Percentiles rank a stretch among this genome's conserved stretches.
Evolutionary conservation across 1,140 invertebrate genomes (phyloP).

Genomic region (Archegozetes longisetosus): DNA sequence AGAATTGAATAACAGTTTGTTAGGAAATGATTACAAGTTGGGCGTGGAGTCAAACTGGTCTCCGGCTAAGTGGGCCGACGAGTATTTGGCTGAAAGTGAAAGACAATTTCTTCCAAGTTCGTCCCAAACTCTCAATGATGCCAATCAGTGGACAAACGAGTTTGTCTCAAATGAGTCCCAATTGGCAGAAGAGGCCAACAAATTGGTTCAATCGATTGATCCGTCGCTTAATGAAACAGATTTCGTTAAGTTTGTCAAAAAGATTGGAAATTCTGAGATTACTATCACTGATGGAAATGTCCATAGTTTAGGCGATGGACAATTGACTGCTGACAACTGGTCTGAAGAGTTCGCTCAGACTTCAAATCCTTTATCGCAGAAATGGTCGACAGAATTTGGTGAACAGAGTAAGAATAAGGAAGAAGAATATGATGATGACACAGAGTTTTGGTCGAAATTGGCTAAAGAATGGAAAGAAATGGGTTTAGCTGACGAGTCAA

Average conservation of each 20-base stretch:
- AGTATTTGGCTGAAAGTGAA: constrained; percentile 24
- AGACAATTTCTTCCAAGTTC: constrained; percentile 10
- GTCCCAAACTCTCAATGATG: not conserved
- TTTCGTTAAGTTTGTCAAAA: constrained; percentile 71
- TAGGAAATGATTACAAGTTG: not conserved
- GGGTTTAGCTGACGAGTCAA: constrained; percentile 23
- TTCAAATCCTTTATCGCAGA: not conserved
- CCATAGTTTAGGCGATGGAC: not conserved
- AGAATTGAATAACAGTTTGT: not conserved
- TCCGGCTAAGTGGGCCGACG: constrained; percentile 26
- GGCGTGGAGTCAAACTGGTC: not conserved
- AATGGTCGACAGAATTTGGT: not conserved
- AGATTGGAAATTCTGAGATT: constrained; percentile 43
- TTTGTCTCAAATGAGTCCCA: not conserved
- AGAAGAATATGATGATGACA: constrained; percentile 31
- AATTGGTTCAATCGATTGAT: not conserved
- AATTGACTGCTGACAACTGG: not conserved
- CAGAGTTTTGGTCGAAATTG: constrained; percentile 53
- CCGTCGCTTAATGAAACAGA: constrained; percentile 24
- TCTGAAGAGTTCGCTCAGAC: not conserved
- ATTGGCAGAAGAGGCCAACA: not conserved
- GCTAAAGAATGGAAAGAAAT: constrained; percentile 60
- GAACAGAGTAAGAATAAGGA: not conserved
- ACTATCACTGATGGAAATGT: not conserved
- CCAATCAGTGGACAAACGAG: not conserved